These are phyloP conservation scores for Canis aureus DNA, from an alignment of 2,113 vertebrate species.

Conservation along the genomic window DNA sequence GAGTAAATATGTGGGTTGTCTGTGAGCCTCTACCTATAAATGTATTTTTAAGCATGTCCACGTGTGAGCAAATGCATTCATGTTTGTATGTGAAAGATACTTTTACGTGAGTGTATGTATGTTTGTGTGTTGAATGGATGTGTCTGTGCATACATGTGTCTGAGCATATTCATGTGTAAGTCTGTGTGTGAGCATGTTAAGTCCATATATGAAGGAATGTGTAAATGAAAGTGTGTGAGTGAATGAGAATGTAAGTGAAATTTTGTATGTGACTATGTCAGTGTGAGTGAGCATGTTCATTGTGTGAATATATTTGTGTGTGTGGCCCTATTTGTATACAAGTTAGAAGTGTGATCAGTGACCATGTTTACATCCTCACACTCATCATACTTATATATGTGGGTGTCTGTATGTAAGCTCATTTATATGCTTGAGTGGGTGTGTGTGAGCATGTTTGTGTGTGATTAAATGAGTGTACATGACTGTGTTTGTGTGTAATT, in stretches of 20 bases:
- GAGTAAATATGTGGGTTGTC: neutral
- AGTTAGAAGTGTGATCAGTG: neutral
- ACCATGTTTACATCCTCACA: neutral
- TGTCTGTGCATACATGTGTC: neutral
- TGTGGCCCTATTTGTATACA: neutral
- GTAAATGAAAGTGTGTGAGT: neutral
- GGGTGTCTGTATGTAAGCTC: neutral
- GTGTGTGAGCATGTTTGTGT: neutral
- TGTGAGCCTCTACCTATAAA: neutral
- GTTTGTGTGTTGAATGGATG: neutral
- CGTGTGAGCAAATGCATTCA: neutral
- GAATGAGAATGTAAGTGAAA: neutral
- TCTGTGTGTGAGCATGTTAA: neutral
- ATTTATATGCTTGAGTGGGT: neutral
- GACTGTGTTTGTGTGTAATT: neutral
- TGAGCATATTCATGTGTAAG: neutral
- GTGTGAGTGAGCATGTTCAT: neutral
- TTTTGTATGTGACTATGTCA: neutral
- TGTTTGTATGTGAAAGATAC: neutral
- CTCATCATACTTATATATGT: neutral
- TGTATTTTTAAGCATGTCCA: neutral
- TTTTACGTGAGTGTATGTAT: neutral
- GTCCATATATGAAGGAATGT: neutral
- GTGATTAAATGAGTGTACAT: neutral
- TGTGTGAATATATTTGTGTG: neutral